These are phyloP conservation scores for Mirza zaza DNA, from an alignment of 2,113 vertebrate species.

Conservation along the genomic window DNA sequence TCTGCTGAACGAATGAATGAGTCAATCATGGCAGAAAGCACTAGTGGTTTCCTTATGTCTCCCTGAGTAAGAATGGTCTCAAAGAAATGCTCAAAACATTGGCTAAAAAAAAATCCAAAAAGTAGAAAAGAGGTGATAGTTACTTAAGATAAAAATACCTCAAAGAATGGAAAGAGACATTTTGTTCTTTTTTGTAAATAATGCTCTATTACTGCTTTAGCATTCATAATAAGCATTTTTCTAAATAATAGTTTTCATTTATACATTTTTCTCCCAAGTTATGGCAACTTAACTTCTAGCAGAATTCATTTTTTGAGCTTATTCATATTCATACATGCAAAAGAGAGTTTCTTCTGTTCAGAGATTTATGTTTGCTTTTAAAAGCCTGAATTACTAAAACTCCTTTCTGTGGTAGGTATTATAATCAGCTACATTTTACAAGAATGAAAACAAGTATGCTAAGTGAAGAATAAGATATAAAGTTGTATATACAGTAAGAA, in stretches of 20 bases:
- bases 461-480: neutral
- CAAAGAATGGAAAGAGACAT: conserved; percentile 23
- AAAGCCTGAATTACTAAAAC: conserved; percentile 18
- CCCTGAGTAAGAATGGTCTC: neutral
- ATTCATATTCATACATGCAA: neutral
- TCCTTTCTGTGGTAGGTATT: neutral
- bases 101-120: neutral
- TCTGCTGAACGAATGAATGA: neutral
- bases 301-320: conserved; percentile 27
- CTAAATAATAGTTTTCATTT: conserved; percentile 18
- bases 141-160: neutral
- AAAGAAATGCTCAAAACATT: neutral
- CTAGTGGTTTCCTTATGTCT: neutral
- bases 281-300: conserved; percentile 25
- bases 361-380: conserved; percentile 35
- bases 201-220: neutral
- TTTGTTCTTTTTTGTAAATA: conserved; percentile 33
- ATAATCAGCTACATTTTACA: neutral
- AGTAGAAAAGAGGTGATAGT: neutral
- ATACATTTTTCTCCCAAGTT: neutral
- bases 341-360: conserved; percentile 32
- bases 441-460: neutral
- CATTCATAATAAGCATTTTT: conserved; percentile 4
- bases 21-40: neutral
- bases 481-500: neutral